Conservation (phyloP, 2,113 vertebrate genomes). For the Romanogobio albipinnatus region DNA sequence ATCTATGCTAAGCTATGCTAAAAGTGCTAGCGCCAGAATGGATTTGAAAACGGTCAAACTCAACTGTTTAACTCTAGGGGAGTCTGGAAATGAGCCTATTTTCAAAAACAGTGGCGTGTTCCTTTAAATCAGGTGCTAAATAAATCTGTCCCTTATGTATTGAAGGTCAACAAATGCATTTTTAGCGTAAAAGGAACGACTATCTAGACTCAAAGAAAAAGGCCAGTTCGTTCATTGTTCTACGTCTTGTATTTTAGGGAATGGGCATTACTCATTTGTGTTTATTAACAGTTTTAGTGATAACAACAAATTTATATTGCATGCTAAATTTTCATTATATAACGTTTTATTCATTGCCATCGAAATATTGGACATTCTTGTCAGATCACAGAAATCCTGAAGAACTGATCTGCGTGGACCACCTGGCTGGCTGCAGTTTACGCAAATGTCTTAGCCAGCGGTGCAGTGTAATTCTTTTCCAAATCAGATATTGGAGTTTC, state of each 20-base stretch:
- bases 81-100: no score
- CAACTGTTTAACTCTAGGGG: no score
- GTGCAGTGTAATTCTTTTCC: not conserved
- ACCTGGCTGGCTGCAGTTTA: not conserved
- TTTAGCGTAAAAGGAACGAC: not conserved
- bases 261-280: slow-evolving; percentile 26
- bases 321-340: slow-evolving; percentile 19
- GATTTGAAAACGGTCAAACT: no score
- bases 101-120: no score
- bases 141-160: not conserved
- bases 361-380: not conserved
- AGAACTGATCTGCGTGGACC: not conserved
- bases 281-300: slow-evolving; percentile 7
- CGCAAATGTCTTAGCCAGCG: not conserved
- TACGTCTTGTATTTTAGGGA: slow-evolving; percentile 13
- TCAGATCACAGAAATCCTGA: not conserved
- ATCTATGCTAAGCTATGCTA: no score
- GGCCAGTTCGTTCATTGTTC: not conserved
- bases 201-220: slow-evolving; percentile 1
- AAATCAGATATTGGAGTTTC: slow-evolving; percentile 15
- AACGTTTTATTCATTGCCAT: not conserved
- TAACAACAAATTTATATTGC: slow-evolving; percentile 5
- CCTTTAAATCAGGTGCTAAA: not conserved
- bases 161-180: not conserved
- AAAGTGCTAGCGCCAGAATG: no score